Conservation (phyloP, 2,888 invertebrate genomes). For the Linnaemya tessellans region DNA sequence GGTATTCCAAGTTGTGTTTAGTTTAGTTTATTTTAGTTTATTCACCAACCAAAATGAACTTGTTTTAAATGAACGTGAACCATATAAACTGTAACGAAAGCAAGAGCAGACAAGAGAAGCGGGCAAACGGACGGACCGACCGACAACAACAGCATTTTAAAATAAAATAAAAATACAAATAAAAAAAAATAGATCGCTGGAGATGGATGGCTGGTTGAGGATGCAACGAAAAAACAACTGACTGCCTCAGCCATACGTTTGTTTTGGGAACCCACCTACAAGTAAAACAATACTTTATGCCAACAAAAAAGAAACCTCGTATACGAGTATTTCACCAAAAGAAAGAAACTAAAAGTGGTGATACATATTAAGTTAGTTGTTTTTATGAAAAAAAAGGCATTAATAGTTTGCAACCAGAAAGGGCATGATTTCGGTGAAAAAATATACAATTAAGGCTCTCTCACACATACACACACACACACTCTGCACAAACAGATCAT, state of each 20-base stretch:
- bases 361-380: constrained; percentile 52
- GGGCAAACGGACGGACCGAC: constrained; percentile 13
- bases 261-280: constrained; percentile 69
- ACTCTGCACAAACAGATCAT: constrained; percentile 49
- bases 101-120: constrained; percentile 48
- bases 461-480: constrained; percentile 17
- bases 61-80: constrained; percentile 59
- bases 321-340: constrained; percentile 26
- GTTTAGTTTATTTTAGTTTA: constrained; percentile 55
- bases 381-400: constrained; percentile 5
- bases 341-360: constrained; percentile 63
- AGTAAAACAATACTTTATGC: constrained; percentile 57
- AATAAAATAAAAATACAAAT: background rate
- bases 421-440: constrained; percentile 38
- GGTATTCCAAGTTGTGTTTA: constrained; percentile 5
- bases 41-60: constrained; percentile 66
- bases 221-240: constrained; percentile 45
- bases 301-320: constrained; percentile 32
- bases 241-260: constrained; percentile 42
- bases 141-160: constrained; percentile 31
- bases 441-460: constrained; percentile 38
- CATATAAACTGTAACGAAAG: constrained; percentile 73
- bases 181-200: constrained; percentile 1
- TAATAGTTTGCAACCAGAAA: constrained; percentile 54
- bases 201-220: constrained; percentile 38